Percentiles rank a stretch among this genome's conserved stretches.
Evolutionary conservation across 1,140 invertebrate genomes (phyloP).

Genomic region (Musca domestica): DNA sequence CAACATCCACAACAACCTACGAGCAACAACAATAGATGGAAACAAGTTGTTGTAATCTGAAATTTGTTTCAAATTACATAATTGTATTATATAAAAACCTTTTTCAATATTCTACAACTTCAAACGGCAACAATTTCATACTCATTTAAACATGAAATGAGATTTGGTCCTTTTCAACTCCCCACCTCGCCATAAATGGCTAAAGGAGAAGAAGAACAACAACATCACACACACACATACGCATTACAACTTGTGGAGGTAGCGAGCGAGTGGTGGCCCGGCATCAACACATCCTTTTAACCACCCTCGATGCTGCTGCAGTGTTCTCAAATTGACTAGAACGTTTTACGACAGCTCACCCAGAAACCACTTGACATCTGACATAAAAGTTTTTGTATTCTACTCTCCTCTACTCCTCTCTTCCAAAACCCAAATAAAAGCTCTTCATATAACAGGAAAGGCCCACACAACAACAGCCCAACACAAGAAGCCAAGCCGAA

Average conservation of each 20-base stretch:
- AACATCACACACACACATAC: background rate
- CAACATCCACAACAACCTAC: too few species aligned
- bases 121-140: slow-evolving; percentile 7
- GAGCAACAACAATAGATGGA: too few species aligned
- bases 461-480: too few species aligned
- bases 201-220: too few species aligned
- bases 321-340: background rate
- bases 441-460: background rate
- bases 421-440: too few species aligned
- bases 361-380: slow-evolving; percentile 28
- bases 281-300: slow-evolving; percentile 12
- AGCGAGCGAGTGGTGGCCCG: background rate
- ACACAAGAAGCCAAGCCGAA: background rate
- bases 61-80: slow-evolving; percentile 20
- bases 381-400: slow-evolving; percentile 19
- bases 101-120: background rate
- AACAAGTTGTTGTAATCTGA: too few species aligned
- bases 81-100: slow-evolving; percentile 8
- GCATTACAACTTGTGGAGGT: slow-evolving; percentile 11
- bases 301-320: slow-evolving; percentile 4
- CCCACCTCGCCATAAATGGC: too few species aligned
- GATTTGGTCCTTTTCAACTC: background rate
- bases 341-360: slow-evolving; percentile 4
- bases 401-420: background rate
- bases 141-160: slow-evolving; percentile 10